Base-by-base conservation (phyloP, 2,888 invertebrate species). In the Orthosia gothica region DNA sequence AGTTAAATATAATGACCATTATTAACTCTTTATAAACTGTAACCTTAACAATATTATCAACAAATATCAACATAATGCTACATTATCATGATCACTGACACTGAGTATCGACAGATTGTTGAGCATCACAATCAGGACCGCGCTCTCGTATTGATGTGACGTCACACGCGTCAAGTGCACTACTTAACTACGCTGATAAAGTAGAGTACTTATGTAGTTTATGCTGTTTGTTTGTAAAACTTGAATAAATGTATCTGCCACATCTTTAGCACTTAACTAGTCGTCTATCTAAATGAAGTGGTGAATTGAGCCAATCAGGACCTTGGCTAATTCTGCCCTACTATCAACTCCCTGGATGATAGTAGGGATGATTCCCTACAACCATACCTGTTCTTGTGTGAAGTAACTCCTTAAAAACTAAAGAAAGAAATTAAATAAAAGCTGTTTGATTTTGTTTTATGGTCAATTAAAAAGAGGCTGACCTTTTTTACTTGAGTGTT, bases 81-180 rank as follows among this genome's bases (percentile, higher is more conserved):
- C 2, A 52, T 45, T 26, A 47, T 62, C 50, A 47, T 13, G 32
- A 49, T 32, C 11, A 26, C 15, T 57, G 59, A 68, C 11, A 26
- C 15, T 57, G 59, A 68, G 62, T 64, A 74, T 63, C 11, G 47
- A 59, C 16, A 20, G 59, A 59, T 74, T 45, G 54, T 67, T 52
- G 5, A 54, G 15, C n/a, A 20, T 40, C n/a, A 13, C 50, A 55
- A 70, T 70, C 62, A 45, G 12, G 26, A 18, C 7, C 5, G 12
- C 20, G 54, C 57, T 67, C 81, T 68, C 57, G 23, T 40, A 47
- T 32, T 5, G 58, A 11, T 55, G 49, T 80, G 70, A 71, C 84
- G 81, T 81, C 76, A 69, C 70, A 40, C 26, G 55, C 65, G 65
- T 74, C 82, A 73, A 84, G 70, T 68, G 61, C 67, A 57, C 3